Conservation (phyloP, 2,797 vertebrate species). For the Heterohyrax brucei region DNA sequence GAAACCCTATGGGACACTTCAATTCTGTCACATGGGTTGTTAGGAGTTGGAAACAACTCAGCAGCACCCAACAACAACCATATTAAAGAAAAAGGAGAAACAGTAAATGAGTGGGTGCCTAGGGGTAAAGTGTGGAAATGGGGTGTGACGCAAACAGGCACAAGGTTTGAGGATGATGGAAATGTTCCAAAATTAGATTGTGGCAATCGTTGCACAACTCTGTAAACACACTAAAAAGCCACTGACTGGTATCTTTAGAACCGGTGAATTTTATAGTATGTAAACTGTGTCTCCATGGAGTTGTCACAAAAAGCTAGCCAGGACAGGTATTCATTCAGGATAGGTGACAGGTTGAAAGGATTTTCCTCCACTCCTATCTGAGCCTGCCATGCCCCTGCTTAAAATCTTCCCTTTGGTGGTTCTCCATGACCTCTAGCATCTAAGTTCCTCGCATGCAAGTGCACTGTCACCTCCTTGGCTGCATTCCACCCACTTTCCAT, state of each 20-base stretch:
- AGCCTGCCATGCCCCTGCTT: background rate
- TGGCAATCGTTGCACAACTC: background rate
- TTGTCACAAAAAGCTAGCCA: conserved; percentile 4
- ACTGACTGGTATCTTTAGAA: conserved; percentile 4
- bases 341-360: background rate
- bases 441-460: conserved; percentile 7
- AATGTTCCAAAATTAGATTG: conserved; percentile 32
- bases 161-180: background rate
- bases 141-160: background rate
- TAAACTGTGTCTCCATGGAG: conserved; percentile 45
- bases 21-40: background rate
- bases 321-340: background rate
- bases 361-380: conserved; percentile 18
- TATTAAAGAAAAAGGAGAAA: conserved; percentile 68
- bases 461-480: background rate
- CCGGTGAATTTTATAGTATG: background rate
- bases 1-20: background rate
- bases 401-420: conserved; percentile 18
- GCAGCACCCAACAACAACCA: background rate
- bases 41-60: background rate
- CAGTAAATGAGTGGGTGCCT: conserved; percentile 35
- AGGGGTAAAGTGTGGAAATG: background rate
- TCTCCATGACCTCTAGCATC: background rate
- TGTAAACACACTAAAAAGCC: conserved; percentile 38
- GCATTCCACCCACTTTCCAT: background rate